Percentiles rank a stretch among this genome's conserved stretches.
These are phyloP conservation scores for Uropsilus gracilis DNA, from an alignment of 2,113 vertebrate genomes.

Conservation along the genomic window DNA sequence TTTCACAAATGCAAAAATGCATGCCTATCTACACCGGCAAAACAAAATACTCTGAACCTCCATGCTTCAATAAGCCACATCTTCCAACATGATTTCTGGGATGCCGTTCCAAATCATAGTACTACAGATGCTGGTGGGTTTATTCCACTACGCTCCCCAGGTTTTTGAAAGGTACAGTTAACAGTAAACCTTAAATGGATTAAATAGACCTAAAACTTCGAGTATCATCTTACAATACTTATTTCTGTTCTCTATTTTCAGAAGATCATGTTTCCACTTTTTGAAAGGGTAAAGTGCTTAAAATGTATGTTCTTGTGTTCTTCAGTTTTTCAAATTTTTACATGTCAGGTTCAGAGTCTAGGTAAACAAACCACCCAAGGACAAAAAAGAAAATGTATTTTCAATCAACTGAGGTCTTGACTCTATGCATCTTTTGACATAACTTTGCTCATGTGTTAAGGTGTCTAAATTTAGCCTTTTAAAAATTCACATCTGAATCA, in stretches of 20 bases:
- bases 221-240: slow-evolving; percentile 1
- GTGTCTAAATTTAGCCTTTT: slow-evolving; percentile 32
- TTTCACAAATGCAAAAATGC: slow-evolving; percentile 78
- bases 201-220: slow-evolving; percentile 7
- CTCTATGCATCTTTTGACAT: not conserved
- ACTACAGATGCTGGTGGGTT: not conserved
- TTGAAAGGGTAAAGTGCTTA: slow-evolving; percentile 25
- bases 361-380: slow-evolving; percentile 21
- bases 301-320: not conserved
- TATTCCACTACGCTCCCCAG: not conserved
- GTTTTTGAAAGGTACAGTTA: slow-evolving; percentile 10
- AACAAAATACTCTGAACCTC: slow-evolving; percentile 62
- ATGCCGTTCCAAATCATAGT: not conserved
- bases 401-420: slow-evolving; percentile 11
- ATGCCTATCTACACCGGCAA: slow-evolving; percentile 81
- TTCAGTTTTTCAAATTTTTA: slow-evolving; percentile 33
- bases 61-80: not conserved
- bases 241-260: slow-evolving; percentile 36
- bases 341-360: not conserved
- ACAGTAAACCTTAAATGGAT: not conserved
- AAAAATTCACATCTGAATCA: slow-evolving; percentile 1
- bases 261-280: slow-evolving; percentile 31
- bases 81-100: not conserved
- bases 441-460: slow-evolving; percentile 31
- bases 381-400: slow-evolving; percentile 23